Percentiles rank a stretch among this genome's conserved stretches.
Conservation (phyloP, 2,888 invertebrate genomes). For the Aricia artaxerxes region DNA sequence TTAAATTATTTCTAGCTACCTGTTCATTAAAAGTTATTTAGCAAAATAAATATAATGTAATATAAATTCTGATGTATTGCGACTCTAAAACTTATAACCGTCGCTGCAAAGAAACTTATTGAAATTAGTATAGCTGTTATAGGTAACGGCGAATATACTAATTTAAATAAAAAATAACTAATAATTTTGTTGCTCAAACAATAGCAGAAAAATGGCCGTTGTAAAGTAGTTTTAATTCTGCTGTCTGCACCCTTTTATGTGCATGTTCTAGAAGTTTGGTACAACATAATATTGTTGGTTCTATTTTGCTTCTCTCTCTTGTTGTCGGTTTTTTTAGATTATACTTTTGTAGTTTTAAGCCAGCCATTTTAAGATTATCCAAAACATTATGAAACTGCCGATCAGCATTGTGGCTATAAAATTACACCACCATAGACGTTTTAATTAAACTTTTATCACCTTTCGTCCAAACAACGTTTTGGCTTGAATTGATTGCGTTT, state of each 20-base stretch:
- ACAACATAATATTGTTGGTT: not conserved
- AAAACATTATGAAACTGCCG: constrained; percentile 50
- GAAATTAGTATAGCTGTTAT: too few species aligned
- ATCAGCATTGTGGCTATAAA: not conserved
- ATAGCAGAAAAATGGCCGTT: not conserved
- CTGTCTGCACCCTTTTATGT: not conserved
- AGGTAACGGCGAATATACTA: too few species aligned
- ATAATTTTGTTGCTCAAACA: not conserved
- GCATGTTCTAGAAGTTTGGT: not conserved
- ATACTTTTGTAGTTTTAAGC: too few species aligned
- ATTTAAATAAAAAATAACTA: not conserved
- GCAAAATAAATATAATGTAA: not conserved
- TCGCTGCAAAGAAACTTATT: too few species aligned
- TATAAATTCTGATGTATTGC: not conserved
- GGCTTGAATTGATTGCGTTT: constrained; percentile 22
- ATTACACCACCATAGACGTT: not conserved
- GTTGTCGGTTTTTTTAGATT: not conserved
- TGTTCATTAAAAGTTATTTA: not conserved
- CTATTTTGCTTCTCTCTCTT: not conserved
- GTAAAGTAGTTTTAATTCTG: not conserved
- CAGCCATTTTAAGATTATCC: not conserved
- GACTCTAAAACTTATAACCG: too few species aligned
- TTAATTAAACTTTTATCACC: constrained; percentile 30
- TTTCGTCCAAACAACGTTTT: constrained; percentile 22
- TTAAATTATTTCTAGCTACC: not conserved